A percentile compares a stretch with the other conserved stretches of the same genome.
Evolutionary conservation across 2,797 vertebrate species (phyloP).

Genomic region (Xenopus petersii): DNA sequence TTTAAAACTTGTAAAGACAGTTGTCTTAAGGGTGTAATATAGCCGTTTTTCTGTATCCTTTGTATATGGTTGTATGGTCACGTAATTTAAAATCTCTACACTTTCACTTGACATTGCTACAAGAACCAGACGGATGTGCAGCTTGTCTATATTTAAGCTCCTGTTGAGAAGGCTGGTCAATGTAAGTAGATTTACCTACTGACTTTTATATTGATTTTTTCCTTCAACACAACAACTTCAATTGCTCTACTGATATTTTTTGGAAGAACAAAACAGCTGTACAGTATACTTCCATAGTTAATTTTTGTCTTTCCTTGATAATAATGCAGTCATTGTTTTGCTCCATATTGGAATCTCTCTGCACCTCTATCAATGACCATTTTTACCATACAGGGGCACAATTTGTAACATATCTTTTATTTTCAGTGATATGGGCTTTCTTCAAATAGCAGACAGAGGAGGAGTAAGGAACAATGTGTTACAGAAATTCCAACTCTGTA

Average conservation of each 20-base stretch:
- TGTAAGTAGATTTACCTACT: conserved; percentile 15
- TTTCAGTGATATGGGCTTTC: too few species aligned
- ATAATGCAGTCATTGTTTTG: neutral
- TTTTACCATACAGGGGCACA: too few species aligned
- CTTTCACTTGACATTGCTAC: neutral
- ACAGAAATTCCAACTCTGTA: too few species aligned
- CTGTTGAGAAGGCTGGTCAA: conserved; percentile 10
- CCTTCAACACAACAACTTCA: conserved; percentile 3
- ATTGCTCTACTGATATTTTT: conserved; percentile 13
- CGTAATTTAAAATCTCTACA: conserved; percentile 11
- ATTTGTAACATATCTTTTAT: too few species aligned
- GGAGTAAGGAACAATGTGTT: too few species aligned
- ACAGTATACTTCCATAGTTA: too few species aligned
- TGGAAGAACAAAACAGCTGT: too few species aligned
- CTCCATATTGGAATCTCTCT: too few species aligned
- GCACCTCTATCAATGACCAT: too few species aligned
- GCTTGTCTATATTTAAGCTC: conserved; percentile 7
- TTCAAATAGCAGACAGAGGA: too few species aligned
- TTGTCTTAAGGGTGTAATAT: neutral
- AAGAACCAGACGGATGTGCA: neutral
- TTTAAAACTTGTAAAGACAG: neutral
- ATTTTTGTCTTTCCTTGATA: conserved; percentile 3
- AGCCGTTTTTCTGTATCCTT: too few species aligned
- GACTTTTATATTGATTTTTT: conserved; percentile 24
- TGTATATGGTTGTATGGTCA: neutral